Evolutionary conservation across 2,888 invertebrate genomes (phyloP).

Genomic region (Lochmaea capreae): DNA sequence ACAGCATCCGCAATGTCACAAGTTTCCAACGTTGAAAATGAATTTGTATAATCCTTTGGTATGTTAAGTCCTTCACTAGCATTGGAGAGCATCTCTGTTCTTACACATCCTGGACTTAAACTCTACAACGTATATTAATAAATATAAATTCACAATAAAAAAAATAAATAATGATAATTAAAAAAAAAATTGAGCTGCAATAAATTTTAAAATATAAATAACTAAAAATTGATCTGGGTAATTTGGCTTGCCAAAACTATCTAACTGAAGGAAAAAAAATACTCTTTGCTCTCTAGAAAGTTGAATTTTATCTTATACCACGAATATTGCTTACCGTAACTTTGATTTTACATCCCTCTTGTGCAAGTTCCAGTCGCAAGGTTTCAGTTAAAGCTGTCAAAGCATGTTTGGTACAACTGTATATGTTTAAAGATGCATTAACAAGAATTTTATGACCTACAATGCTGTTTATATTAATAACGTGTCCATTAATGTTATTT

Average conservation of each 20-base stretch:
- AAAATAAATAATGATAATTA: no score
- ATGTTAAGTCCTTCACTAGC: neutral
- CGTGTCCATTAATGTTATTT: constrained; percentile 23
- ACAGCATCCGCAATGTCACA: neutral
- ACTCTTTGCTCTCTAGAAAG: no score
- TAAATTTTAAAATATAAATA: no score
- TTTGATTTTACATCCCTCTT: constrained; percentile 44
- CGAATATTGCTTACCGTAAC: constrained; percentile 44
- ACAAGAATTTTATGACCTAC: constrained; percentile 5
- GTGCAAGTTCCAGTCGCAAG: constrained; percentile 43
- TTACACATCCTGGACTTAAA: constrained; percentile 1
- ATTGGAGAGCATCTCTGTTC: neutral
- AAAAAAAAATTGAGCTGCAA: no score
- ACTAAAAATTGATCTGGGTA: no score
- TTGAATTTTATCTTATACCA: no score
- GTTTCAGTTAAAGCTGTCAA: constrained; percentile 47
- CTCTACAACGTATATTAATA: neutral
- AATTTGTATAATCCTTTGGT: neutral
- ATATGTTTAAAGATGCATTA: neutral
- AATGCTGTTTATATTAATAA: constrained; percentile 28
- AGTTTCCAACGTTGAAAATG: neutral
- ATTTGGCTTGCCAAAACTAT: no score
- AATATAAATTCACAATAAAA: neutral
- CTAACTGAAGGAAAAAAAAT: no score
- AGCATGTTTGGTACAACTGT: constrained; percentile 41